A percentile compares a stretch with the other conserved stretches of the same genome.
Evolutionary conservation across 2,113 vertebrate species (phyloP).

Genomic region (Tachycineta bicolor): DNA sequence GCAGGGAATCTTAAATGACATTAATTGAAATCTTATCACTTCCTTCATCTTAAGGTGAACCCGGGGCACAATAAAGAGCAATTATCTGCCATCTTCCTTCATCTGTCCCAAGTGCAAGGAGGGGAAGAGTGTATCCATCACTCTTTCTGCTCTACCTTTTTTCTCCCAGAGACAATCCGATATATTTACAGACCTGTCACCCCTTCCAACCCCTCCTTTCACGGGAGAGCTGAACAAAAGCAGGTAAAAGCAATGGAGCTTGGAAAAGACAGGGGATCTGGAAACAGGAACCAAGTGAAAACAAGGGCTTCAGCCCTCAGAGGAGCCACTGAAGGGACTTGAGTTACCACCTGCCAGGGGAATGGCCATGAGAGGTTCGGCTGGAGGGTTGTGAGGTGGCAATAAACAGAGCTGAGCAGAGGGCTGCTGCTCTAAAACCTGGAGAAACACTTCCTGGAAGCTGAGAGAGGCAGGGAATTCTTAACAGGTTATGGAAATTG

Average conservation of each 20-base stretch:
- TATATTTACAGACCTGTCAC: slow-evolving; percentile 54
- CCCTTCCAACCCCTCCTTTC: slow-evolving; percentile 11
- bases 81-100: slow-evolving; percentile 38
- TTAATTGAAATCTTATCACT: slow-evolving; percentile 62
- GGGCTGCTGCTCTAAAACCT: not conserved
- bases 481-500: not conserved
- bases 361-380: fast-evolving
- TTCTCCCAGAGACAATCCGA: not conserved
- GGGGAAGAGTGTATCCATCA: slow-evolving; percentile 42
- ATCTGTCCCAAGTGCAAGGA: slow-evolving; percentile 22
- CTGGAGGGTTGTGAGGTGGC: not conserved
- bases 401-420: not conserved
- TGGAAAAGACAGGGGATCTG: not conserved
- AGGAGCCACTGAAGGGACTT: not conserved
- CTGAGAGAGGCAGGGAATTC: not conserved
- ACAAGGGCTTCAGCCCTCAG: fast-evolving
- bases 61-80: slow-evolving; percentile 31
- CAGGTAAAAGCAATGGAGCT: slow-evolving; percentile 2
- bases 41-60: slow-evolving; percentile 37
- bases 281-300: not conserved
- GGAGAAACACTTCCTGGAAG: not conserved
- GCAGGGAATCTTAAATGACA: slow-evolving; percentile 52
- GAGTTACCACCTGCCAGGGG: not conserved
- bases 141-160: not conserved
- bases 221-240: slow-evolving; percentile 5